phyloP scores from a whole-genome alignment of 2,797 vertebrate genomes.

The Cirrhinus mrigala region DNA sequence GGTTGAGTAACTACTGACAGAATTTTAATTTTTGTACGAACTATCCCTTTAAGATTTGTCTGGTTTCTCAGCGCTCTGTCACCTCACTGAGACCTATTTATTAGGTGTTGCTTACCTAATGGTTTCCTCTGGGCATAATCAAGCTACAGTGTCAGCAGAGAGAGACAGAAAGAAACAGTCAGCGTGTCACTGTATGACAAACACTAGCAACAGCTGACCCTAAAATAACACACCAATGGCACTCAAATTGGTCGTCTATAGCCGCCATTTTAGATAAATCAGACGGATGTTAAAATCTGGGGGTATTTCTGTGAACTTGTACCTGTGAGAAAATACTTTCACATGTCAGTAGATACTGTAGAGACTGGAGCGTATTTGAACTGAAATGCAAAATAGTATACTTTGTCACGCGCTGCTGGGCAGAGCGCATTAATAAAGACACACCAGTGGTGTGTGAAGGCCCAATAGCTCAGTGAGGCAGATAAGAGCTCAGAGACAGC shows the following conservation, averaged over 20 bases:
- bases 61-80: constrained; percentile 50
- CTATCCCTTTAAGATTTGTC: constrained; percentile 7
- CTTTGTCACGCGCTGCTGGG: constrained; percentile 12
- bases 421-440: constrained; percentile 36
- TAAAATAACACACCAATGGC: constrained; percentile 31
- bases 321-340: background rate
- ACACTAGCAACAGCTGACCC: background rate
- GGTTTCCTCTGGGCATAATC: constrained; percentile 38
- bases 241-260: background rate
- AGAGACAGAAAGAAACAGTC: constrained; percentile 30
- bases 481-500: constrained; percentile 54
- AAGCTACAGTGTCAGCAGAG: constrained; percentile 41
- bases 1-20: too few species aligned
- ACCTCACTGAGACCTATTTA: constrained; percentile 37
- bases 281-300: background rate
- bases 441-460: constrained; percentile 44
- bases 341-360: background rate
- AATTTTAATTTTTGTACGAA: too few species aligned
- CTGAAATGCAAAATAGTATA: constrained; percentile 50
- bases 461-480: constrained; percentile 49
- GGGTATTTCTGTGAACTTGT: background rate
- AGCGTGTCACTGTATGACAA: constrained; percentile 7
- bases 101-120: constrained; percentile 56
- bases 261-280: background rate
- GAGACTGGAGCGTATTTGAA: constrained; percentile 34